Percentiles rank a stretch among this genome's conserved stretches.
These are phyloP conservation scores for Ceratotherium simum DNA, from an alignment of 2,113 vertebrate genomes.

Conservation along the genomic window DNA sequence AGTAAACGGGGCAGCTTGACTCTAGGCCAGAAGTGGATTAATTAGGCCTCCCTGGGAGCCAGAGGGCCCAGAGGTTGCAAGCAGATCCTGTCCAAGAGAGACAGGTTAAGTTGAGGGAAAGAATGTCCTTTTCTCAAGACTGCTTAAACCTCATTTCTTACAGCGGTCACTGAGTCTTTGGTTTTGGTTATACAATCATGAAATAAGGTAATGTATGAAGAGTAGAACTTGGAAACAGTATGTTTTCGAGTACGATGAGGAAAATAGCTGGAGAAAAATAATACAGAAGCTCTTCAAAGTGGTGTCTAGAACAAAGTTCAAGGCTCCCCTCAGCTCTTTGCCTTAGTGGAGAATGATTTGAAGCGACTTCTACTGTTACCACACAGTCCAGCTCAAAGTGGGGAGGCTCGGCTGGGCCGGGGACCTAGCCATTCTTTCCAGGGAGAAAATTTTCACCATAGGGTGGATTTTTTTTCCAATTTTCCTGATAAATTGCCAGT, in stretches of 20 bases:
- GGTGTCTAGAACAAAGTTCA: background rate
- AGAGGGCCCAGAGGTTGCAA: background rate
- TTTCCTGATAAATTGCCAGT: conserved; percentile 58
- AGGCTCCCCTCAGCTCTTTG: background rate
- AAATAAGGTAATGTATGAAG: background rate
- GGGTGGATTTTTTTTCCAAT: background rate
- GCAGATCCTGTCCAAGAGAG: background rate
- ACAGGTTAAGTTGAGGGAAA: background rate
- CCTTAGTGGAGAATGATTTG: background rate
- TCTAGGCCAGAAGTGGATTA: background rate
- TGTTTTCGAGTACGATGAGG: background rate
- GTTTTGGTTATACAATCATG: background rate
- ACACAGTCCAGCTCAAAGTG: background rate
- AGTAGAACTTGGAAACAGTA: background rate
- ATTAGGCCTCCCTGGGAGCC: no score
- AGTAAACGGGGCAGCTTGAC: background rate
- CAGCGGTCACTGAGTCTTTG: background rate
- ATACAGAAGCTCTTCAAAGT: background rate
- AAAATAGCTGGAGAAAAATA: background rate
- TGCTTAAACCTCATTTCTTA: background rate
- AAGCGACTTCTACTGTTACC: background rate
- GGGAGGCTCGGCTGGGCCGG: background rate
- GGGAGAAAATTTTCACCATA: background rate
- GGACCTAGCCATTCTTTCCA: background rate
- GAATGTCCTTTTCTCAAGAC: background rate